A percentile compares a stretch with the other conserved stretches of the same genome.
Evolutionary conservation across 1,140 invertebrate genomes (phyloP).

Genomic region (Drosophila nigrodunni): DNA sequence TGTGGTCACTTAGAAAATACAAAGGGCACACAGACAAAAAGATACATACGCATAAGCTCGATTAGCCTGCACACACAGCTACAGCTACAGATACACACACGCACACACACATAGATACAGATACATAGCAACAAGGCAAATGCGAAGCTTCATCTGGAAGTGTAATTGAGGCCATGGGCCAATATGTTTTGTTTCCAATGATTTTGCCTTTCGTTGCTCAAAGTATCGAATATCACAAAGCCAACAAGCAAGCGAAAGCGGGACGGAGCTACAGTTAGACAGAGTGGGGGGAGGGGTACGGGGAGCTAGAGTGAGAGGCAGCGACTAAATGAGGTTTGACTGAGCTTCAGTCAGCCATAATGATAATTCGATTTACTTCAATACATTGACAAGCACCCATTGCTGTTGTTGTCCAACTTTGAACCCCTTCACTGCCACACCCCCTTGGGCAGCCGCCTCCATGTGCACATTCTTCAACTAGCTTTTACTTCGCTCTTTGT

Average conservation of each 20-base stretch:
- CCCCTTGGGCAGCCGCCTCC: not conserved
- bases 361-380: slow-evolving; percentile 84
- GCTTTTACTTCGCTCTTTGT: not conserved
- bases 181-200: slow-evolving; percentile 82
- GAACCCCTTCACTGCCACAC: too few species aligned
- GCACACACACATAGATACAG: slow-evolving; percentile 2
- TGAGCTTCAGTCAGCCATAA: slow-evolving; percentile 84
- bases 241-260: slow-evolving; percentile 39
- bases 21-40: slow-evolving; percentile 38
- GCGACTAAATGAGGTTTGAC: slow-evolving; percentile 80
- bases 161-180: slow-evolving; percentile 82
- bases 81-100: slow-evolving; percentile 17
- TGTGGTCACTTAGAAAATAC: slow-evolving; percentile 72
- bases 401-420: not conserved
- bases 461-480: not conserved
- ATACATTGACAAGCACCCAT: slow-evolving; percentile 69
- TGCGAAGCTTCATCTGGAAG: slow-evolving; percentile 62
- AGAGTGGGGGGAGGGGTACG: slow-evolving; percentile 4
- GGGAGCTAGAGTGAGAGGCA: slow-evolving; percentile 9
- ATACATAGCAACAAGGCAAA: slow-evolving; percentile 23
- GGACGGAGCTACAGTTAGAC: not conserved
- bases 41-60: slow-evolving; percentile 16
- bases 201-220: slow-evolving; percentile 81
- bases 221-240: slow-evolving; percentile 81
- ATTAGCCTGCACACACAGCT: slow-evolving; percentile 20